Conservation (phyloP, 2,113 vertebrate genomes). For the Isichthys henryi region DNA sequence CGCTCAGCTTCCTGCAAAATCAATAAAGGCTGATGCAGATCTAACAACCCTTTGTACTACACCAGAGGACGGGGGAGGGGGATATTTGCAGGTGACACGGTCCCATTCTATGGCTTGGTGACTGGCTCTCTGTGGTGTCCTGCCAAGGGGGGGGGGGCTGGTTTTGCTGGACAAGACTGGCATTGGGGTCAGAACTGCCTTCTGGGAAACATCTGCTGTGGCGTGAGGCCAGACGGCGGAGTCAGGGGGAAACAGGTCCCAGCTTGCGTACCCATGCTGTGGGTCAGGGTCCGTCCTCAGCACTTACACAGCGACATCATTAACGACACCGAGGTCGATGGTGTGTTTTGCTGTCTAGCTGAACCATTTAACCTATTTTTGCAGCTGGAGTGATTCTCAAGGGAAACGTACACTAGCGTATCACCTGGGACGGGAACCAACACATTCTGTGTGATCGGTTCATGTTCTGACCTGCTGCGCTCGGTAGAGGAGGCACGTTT, state of each 20-base stretch:
- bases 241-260: background rate
- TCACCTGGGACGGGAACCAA: background rate
- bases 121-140: background rate
- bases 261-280: background rate
- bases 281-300: background rate
- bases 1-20: background rate
- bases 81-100: background rate
- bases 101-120: background rate
- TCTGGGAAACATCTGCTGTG: background rate
- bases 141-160: background rate
- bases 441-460: background rate
- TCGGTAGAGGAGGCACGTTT: background rate
- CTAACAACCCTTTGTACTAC: background rate
- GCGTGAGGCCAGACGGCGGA: background rate
- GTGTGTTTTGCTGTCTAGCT: background rate
- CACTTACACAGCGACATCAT: background rate
- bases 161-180: background rate
- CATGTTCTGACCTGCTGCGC: background rate
- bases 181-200: background rate
- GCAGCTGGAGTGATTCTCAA: background rate
- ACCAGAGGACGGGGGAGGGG: too few relatives aligned
- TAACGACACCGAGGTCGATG: background rate
- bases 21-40: background rate
- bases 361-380: background rate
- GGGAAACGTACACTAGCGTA: background rate